Conservation (phyloP, 2,113 vertebrate species). For the Gambusia affinis region DNA sequence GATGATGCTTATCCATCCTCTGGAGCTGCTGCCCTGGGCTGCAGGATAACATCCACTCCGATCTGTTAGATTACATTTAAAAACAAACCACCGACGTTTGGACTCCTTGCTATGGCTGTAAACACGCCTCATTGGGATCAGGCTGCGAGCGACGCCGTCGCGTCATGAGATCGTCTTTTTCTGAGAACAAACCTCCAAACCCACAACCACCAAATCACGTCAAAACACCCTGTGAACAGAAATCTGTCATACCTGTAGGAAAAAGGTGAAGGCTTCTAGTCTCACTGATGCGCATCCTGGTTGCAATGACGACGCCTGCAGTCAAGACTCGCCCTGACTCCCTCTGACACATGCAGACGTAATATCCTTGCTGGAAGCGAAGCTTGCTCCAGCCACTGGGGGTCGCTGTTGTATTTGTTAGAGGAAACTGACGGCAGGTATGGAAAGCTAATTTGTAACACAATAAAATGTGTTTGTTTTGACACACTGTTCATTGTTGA, state of each 20-base stretch:
- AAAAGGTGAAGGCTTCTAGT: constrained; percentile 24
- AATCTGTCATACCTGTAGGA: constrained; percentile 41
- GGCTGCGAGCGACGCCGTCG: constrained; percentile 13
- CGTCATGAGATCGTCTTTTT: constrained; percentile 4
- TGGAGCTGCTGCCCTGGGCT: constrained; percentile 22
- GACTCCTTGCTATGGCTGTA: neutral
- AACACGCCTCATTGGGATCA: constrained; percentile 15
- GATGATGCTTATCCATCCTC: constrained; percentile 31
- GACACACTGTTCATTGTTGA: no score
- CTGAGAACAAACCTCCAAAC: constrained; percentile 26
- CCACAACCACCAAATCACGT: neutral
- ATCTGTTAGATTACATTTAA: neutral
- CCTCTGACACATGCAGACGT: constrained; percentile 71
- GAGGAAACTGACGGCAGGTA: neutral
- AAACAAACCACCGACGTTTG: neutral
- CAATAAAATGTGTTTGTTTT: no score
- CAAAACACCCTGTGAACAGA: neutral
- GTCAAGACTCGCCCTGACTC: constrained; percentile 78
- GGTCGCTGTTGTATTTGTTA: neutral
- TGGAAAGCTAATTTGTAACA: no score
- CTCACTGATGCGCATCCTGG: constrained; percentile 58
- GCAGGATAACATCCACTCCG: neutral
- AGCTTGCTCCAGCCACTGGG: constrained; percentile 11
- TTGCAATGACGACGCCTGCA: constrained; percentile 68
- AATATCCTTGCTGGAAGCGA: constrained; percentile 21